Base-by-base conservation (phyloP, 37 sponge, comb jelly and placozoan genomes). In the Diacarnus erythraeanus region DNA sequence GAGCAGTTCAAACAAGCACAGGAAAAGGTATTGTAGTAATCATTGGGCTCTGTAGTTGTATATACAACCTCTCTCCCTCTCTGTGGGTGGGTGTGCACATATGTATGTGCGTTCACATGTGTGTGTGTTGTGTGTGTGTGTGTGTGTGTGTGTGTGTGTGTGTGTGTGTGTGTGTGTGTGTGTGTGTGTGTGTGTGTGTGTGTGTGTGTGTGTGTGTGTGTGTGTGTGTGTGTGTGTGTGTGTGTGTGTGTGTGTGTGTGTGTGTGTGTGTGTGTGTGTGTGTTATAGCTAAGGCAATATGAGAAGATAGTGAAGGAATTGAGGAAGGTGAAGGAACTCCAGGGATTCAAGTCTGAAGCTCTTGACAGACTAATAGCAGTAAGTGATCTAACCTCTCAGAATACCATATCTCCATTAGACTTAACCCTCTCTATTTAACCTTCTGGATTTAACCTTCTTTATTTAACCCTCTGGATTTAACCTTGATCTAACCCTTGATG, bases 101-200 rank as follows among this genome's bases (percentile, higher is more conserved):
- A 69, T n/a, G 68, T 69, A 80, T 61, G 61, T 57, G 68, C 80
- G 69, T 42, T 29, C 68, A 69, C 80, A 69, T 29, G 54, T 26
- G 54, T 57, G 27, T 33, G 38, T 58, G 56, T 44, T 17, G 12
- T 42, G 23, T 27, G 22, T 29, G 6, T 72, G 18, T 72, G 30
- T 42, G 51, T 47, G 51, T 47, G 51, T 47, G 12, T 12, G 12
- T 47, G 12, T 47, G 10, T 47, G 23, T 35, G 61, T 57, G 68
- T 70, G 69, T 42, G 54, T 54, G 56, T 70, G 56, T 29, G 54
- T 26, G 54, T 57, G 27, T 33, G 38, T 58, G 56, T 44, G 12
- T 42, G 23, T 27, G 22, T 29, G 6, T 72, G 18, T 72, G 30
- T 42, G 51, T 47, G 51, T 47, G 51, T 47, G 12, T 12, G 12